Conservation (phyloP, 2,888 invertebrate genomes). For the Drosophila bunnanda region DNA sequence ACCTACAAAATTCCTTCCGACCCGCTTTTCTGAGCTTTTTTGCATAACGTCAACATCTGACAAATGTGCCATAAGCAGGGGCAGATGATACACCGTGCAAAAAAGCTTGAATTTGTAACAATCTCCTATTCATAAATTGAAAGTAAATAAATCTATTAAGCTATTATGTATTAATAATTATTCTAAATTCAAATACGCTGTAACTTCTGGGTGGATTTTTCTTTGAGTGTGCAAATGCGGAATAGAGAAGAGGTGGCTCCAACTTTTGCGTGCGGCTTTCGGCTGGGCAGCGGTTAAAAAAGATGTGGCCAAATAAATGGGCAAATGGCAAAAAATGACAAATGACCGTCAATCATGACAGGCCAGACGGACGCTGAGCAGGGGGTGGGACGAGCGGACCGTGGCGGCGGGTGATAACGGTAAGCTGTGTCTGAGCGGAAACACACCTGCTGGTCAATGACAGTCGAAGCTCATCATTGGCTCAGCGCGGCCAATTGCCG, state of each 20-base stretch:
- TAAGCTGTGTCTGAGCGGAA: constrained; percentile 64
- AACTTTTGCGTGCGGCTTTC: constrained; percentile 73
- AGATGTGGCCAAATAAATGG: constrained; percentile 78
- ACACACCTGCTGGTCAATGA: constrained; percentile 77
- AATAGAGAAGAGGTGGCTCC: constrained; percentile 24
- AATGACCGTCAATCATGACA: constrained; percentile 84
- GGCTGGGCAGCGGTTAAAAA: constrained; percentile 67
- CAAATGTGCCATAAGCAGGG: constrained; percentile 81
- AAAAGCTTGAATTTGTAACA: not conserved
- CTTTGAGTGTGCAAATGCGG: not conserved
- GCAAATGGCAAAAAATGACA: constrained; percentile 81
- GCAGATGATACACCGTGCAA: not conserved
- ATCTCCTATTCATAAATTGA: not conserved
- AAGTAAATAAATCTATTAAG: not conserved
- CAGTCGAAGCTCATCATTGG: constrained; percentile 73
- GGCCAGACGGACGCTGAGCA: constrained; percentile 60
- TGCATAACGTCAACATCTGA: constrained; percentile 79
- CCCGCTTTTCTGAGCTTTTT: constrained; percentile 50
- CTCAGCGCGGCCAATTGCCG: constrained; percentile 18
- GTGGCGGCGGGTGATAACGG: constrained; percentile 61
- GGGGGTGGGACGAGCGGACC: constrained; percentile 4
- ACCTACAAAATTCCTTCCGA: constrained; percentile 71
- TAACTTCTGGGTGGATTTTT: not conserved
- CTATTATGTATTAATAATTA: not conserved
- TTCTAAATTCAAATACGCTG: not conserved